Base-by-base conservation (phyloP, 2,888 invertebrate genomes). In the Nowickia ferox region DNA sequence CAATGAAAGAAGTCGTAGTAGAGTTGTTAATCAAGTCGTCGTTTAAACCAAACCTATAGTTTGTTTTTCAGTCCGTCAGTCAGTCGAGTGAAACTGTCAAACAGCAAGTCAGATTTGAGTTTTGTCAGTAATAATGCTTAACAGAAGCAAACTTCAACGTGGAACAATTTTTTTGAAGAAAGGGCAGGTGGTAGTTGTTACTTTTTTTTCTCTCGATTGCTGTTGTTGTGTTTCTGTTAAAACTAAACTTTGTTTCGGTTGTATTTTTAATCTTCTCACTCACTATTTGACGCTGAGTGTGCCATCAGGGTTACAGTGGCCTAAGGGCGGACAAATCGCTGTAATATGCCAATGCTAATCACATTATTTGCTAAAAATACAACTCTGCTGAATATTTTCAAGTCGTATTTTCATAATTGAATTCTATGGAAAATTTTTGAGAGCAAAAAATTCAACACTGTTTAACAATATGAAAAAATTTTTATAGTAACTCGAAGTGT, bases 101-200 rank as follows among this genome's bases (percentile, higher is more conserved):
- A 66, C 77, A 8, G 22, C 66, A 53, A 72, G 83, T 75, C 71
- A 51, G 63, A 66, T 51, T 77, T 77, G 15, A 74, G 80, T 68
- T 75, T 81, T 30, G 30, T 30, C 30, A 30, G 30, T 30, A 30
- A 71, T 78, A 77, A 90, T 91, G 90, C 91, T 89, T 89, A 91
- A 91, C 92, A 91, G 91, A 91, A 91, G 91, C 91, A 90, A 89
- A 90, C 91, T 88, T 90, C 88, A 90, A 89, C 90, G 90, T 90
- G 53, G 59, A 72, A 79, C 55, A 22, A 38, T 66, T 74, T 71
- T 84, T 78, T 78, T 84, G 55, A 86, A 87, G 87, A 88, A 91
- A 90, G 89, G 92, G 91, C 91, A 91, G 91, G 91, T 91, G 91
- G 90, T 91, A 90, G 89, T 89, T 91, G 89, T 88, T 83, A 83